phyloP scores from a whole-genome alignment of 2,113 vertebrate genomes.

The Cariama cristata region DNA sequence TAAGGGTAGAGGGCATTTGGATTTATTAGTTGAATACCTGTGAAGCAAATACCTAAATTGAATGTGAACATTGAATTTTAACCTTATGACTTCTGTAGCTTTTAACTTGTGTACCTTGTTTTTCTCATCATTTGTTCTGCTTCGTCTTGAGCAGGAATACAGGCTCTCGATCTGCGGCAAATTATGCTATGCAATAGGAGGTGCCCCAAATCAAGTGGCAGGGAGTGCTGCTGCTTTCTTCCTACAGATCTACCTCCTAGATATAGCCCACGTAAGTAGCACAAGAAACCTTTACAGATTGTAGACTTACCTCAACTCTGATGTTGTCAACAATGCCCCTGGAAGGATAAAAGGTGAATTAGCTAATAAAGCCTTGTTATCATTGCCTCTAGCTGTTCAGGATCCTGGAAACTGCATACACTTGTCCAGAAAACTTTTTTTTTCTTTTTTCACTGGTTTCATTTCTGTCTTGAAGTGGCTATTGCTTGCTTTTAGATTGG shows the following conservation, averaged over 20 bases:
- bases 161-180: conserved; percentile 86
- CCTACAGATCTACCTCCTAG: conserved; percentile 94
- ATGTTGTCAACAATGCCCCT: not conserved
- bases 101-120: not conserved
- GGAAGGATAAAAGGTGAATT: not conserved
- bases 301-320: not conserved
- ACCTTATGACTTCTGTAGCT: not conserved
- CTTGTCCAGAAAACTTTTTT: not conserved
- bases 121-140: not conserved
- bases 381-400: not conserved
- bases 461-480: not conserved
- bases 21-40: not conserved
- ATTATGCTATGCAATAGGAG: conserved; percentile 94
- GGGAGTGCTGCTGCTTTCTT: conserved; percentile 93
- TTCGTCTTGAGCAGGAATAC: conserved; percentile 71
- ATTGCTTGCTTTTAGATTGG: not conserved
- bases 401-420: not conserved
- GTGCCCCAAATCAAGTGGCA: conserved; percentile 91
- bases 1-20: not conserved
- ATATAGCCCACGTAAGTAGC: conserved; percentile 88
- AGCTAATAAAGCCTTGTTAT: not conserved
- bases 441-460: not conserved
- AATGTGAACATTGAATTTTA: not conserved
- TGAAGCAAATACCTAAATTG: not conserved
- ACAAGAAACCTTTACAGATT: not conserved